Evolutionary conservation across 2,797 vertebrate genomes (phyloP).

Genomic region (Chiloscyllium punctatum): DNA sequence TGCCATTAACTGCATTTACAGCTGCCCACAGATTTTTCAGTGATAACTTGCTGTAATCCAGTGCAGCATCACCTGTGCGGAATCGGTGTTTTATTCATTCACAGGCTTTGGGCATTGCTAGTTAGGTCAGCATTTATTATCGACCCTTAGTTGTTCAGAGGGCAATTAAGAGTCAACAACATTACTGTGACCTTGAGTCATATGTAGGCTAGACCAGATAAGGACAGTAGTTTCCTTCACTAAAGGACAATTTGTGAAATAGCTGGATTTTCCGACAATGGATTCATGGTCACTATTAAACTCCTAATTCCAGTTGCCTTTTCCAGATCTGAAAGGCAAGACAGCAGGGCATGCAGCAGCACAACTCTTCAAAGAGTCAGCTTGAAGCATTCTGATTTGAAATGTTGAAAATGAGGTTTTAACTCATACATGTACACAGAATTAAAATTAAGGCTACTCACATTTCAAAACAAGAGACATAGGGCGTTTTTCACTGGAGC

Average conservation of each 20-base stretch:
- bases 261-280: too few relatives aligned
- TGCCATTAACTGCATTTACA: not conserved
- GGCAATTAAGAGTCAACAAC: too few relatives aligned
- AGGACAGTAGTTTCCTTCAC: too few relatives aligned
- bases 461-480: not conserved
- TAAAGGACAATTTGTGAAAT: too few relatives aligned
- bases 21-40: not conserved
- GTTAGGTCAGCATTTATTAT: too few relatives aligned
- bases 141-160: too few relatives aligned
- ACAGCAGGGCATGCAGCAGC: not conserved
- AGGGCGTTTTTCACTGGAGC: too few relatives aligned
- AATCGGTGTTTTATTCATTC: not conserved
- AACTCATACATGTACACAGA: not conserved
- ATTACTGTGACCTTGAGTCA: too few relatives aligned
- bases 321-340: not conserved
- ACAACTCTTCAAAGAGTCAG: not conserved
- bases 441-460: not conserved
- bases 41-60: not conserved
- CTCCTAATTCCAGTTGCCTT: too few relatives aligned
- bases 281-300: too few relatives aligned
- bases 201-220: too few relatives aligned
- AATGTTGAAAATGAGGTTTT: not conserved
- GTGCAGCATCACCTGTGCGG: not conserved
- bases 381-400: not conserved
- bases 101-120: too few relatives aligned